Evolutionary conservation across 2,888 invertebrate species (phyloP).

Genomic region (Hedya salicella): DNA sequence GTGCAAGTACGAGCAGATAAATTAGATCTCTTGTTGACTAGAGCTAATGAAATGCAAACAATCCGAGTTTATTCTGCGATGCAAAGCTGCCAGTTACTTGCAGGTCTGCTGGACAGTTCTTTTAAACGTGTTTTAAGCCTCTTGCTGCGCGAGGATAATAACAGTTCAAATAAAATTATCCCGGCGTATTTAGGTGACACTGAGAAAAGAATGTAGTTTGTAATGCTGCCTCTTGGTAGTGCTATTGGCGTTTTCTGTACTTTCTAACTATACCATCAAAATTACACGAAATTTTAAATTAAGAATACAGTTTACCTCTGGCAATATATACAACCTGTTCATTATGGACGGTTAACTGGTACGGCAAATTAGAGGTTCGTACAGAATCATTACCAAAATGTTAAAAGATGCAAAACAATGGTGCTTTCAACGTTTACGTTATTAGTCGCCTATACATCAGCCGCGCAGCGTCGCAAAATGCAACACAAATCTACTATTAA

Average conservation of each 20-base stretch:
- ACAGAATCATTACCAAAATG: background rate
- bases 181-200: background rate
- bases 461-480: conserved; percentile 41
- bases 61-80: conserved; percentile 64
- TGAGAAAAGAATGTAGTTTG: background rate
- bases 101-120: conserved; percentile 44
- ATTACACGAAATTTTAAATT: no score
- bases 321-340: no score
- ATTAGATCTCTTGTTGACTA: conserved; percentile 73
- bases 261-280: no score
- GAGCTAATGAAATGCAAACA: conserved; percentile 78
- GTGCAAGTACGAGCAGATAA: conserved; percentile 54
- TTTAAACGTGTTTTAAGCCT: conserved; percentile 37
- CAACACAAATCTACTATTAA: conserved; percentile 25
- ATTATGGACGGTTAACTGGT: background rate
- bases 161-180: background rate
- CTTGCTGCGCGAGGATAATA: conserved; percentile 39
- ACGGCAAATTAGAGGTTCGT: background rate
- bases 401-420: conserved; percentile 29
- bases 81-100: conserved; percentile 59
- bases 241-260: background rate
- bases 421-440: conserved; percentile 27
- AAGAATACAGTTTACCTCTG: no score
- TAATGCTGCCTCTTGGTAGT: background rate
- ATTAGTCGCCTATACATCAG: conserved; percentile 22